Evolutionary conservation across 2,113 vertebrate species (phyloP), one percentile per base, ranked within the genome.

Genomic region (Casuarius casuarius): DNA sequence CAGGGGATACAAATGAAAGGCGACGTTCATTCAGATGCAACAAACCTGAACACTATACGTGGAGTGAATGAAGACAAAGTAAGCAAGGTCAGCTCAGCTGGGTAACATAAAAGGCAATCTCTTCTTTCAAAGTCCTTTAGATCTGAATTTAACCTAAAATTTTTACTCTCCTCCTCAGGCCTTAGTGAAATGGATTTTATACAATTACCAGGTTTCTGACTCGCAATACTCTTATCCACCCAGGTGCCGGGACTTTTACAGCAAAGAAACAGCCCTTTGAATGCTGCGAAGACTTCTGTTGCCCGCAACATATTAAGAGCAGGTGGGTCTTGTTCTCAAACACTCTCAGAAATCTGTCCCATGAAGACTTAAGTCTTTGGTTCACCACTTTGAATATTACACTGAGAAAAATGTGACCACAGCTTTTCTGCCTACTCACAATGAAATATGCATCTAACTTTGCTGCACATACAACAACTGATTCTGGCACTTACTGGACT

Each of bases 111-210:
- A 96, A 90, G 44, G 16, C 44, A 92, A 54, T 25, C 19, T 77
- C 59, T 83, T 89, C 35, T 87, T 67, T 79, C 58, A 65, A 28
- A 91, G 76, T 66, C 5, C 8, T 62, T 95, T 71, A 88, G 40
- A 92, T 74, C 33, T 71, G 71, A 88, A 88, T 83, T 89, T 90
- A 95, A 72, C 25, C 46, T 67, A 88, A 85, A 88, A 88, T 18
- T 40, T 58, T 18, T 48, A 88, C 31, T 16, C 16, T 90, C 8
- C 51, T 86, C 66, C 65, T 90, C 42, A 74, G 33, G 21, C 23
- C 31, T 65, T 56, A 54, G 46, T 70, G 70, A 73, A 90, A 73
- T 8, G 73, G 28, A 40, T 61, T 84, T 72, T 79, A 84, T 42
- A 76, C 28, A 92, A 72, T 38, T 56, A 87, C 16, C 7, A 46